phyloP scores from a whole-genome alignment of 2,888 invertebrate genomes.

The Oscheius sp. region DNA sequence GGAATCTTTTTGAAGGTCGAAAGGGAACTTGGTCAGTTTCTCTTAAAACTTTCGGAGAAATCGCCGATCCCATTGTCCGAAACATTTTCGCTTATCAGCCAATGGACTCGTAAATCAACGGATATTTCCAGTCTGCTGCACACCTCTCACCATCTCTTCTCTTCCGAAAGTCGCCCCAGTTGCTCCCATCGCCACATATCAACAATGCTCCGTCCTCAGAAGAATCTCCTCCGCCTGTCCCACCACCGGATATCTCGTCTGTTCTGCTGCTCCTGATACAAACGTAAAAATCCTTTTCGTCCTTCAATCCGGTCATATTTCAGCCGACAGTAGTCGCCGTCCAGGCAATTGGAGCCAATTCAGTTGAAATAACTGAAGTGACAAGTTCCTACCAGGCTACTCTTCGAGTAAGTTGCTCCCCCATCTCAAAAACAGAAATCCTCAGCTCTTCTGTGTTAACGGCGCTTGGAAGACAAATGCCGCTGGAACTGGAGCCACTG shows the following conservation, averaged over 20 bases:
- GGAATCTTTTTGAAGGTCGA: no score
- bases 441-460: conserved; percentile 26
- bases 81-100: no score
- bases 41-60: no score
- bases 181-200: neutral
- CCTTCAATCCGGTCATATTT: neutral
- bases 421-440: no score
- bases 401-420: conserved; percentile 18
- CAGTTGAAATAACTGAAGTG: neutral
- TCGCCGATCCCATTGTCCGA: no score
- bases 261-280: conserved; percentile 27
- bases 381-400: conserved; percentile 13
- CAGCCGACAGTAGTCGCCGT: conserved; percentile 24
- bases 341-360: conserved; percentile 9
- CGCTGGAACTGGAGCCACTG: conserved; percentile 3
- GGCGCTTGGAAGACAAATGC: conserved; percentile 23
- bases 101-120: no score
- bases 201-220: conserved; percentile 30
- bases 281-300: neutral
- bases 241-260: conserved; percentile 26
- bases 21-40: no score
- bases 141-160: conserved; percentile 12
- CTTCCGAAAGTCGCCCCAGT: conserved; percentile 21
- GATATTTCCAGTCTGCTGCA: conserved; percentile 26
- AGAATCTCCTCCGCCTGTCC: conserved; percentile 28